Percentiles rank a stretch among this genome's conserved stretches.
Conservation (phyloP, 2,888 invertebrate genomes). For the Entomobrya multifasciata region DNA sequence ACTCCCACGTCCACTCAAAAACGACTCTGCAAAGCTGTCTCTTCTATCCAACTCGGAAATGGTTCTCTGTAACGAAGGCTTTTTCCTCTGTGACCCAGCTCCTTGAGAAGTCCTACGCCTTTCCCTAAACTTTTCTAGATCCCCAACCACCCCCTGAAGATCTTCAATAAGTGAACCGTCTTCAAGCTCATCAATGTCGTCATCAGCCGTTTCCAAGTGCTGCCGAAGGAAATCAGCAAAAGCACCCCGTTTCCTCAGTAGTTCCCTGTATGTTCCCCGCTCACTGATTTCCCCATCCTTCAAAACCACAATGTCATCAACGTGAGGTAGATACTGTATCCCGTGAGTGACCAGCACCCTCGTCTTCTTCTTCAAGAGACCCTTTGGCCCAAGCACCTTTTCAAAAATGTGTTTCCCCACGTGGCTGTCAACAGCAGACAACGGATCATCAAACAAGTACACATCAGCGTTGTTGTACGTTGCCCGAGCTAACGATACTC, state of each 20-base stretch:
- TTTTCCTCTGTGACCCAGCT: slow-evolving; percentile 31
- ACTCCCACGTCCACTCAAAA: too few relatives aligned
- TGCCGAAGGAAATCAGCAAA: slow-evolving; percentile 77
- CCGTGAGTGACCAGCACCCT: slow-evolving; percentile 97
- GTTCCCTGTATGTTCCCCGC: slow-evolving; percentile 92
- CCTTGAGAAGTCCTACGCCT: slow-evolving; percentile 61
- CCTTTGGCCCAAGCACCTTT: slow-evolving; percentile 91
- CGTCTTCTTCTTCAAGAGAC: slow-evolving; percentile 87
- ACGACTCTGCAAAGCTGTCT: too few relatives aligned
- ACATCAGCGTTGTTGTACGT: slow-evolving; percentile 82
- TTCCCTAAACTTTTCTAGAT: slow-evolving; percentile 64
- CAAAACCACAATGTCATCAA: slow-evolving; percentile 94
- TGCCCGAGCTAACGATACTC: slow-evolving; percentile 88
- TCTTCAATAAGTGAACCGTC: slow-evolving; percentile 75
- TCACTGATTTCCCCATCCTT: slow-evolving; percentile 94
- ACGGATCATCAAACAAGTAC: slow-evolving; percentile 84
- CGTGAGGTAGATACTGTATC: slow-evolving; percentile 94
- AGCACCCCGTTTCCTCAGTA: slow-evolving; percentile 87
- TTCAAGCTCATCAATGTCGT: slow-evolving; percentile 80
- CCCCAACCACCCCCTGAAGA: slow-evolving; percentile 65
- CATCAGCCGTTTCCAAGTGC: slow-evolving; percentile 80
- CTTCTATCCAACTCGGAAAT: slow-evolving; percentile 51
- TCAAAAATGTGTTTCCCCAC: slow-evolving; percentile 99
- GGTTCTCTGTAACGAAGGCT: slow-evolving; percentile 12
- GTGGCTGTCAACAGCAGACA: slow-evolving; percentile 96